These are phyloP conservation scores for Synodontis membranacea DNA, from an alignment of 2,113 vertebrate species.

Conservation along the genomic window DNA sequence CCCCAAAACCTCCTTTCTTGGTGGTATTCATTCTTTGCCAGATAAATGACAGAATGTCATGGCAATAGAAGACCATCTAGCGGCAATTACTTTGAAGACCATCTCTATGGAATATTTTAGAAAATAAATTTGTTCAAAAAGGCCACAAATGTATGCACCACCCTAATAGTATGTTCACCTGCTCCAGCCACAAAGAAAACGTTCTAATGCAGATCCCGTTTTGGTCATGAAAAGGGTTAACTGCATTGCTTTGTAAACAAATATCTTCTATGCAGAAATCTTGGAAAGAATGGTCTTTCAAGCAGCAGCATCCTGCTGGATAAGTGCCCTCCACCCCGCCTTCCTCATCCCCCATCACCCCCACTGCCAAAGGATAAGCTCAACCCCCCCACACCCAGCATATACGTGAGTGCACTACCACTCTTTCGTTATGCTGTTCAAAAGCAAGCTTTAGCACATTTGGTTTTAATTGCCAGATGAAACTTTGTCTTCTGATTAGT, in stretches of 20 bases:
- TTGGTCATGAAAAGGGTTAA: background rate
- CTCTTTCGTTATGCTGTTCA: background rate
- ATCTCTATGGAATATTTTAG: too few relatives aligned
- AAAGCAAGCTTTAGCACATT: background rate
- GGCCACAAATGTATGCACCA: too few relatives aligned
- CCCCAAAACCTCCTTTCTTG: too few relatives aligned
- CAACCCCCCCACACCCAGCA: conserved; percentile 97
- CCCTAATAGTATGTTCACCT: background rate
- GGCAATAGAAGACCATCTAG: too few relatives aligned
- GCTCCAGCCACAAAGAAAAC: background rate
- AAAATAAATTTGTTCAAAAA: too few relatives aligned
- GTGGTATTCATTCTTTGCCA: too few relatives aligned
- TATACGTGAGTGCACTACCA: conserved; percentile 84
- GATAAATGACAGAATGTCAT: too few relatives aligned
- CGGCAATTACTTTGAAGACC: too few relatives aligned
- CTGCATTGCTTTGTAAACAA: background rate
- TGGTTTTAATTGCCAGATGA: background rate
- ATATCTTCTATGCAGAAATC: conserved; percentile 74
- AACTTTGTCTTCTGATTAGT: background rate
- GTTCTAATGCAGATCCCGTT: background rate
- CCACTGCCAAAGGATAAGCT: conserved; percentile 96
- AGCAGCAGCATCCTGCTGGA: conserved; percentile 93
- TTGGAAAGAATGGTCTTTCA: conserved; percentile 95
- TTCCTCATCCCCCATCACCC: conserved; percentile 86
- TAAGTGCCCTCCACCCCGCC: conserved; percentile 92